Percentiles rank a stretch among this genome's conserved stretches.
phyloP scores from a whole-genome alignment of 2,797 vertebrate species.

The Petrocephalus schoutedeni region DNA sequence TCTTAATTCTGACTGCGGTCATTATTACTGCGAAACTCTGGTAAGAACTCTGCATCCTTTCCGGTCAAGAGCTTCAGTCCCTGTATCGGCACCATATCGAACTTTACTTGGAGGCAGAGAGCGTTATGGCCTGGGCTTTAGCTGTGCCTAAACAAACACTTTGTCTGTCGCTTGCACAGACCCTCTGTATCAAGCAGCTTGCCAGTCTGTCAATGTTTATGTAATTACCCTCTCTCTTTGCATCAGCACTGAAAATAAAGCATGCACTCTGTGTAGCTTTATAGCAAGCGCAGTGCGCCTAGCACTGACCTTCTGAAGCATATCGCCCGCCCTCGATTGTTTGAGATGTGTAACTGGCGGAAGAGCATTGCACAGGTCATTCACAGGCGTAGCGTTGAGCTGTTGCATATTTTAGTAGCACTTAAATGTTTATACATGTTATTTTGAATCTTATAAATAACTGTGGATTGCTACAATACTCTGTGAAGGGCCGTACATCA shows the following conservation, averaged over 20 bases:
- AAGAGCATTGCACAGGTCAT: background rate
- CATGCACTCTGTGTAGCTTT: background rate
- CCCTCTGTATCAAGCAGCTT: background rate
- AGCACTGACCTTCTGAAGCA: background rate
- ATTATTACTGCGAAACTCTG: slow-evolving; percentile 73
- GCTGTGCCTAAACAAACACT: background rate
- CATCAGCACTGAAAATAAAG: background rate
- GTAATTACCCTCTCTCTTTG: background rate
- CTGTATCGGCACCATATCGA: background rate
- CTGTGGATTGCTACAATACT: background rate
- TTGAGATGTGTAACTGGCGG: background rate
- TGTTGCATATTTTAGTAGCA: background rate
- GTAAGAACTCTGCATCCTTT: slow-evolving; percentile 51
- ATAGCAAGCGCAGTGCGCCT: background rate
- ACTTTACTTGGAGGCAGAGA: background rate
- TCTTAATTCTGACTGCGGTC: slow-evolving; percentile 70
- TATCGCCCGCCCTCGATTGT: background rate
- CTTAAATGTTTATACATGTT: background rate
- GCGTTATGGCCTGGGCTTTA: background rate
- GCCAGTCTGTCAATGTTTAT: slow-evolving; percentile 7
- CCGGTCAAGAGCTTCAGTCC: background rate
- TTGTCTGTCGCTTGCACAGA: background rate
- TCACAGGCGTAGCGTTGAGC: background rate
- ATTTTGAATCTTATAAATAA: background rate
- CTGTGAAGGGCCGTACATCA: background rate